phyloP scores from a whole-genome alignment of 2,113 vertebrate genomes.

The Hippocampus abdominalis region DNA sequence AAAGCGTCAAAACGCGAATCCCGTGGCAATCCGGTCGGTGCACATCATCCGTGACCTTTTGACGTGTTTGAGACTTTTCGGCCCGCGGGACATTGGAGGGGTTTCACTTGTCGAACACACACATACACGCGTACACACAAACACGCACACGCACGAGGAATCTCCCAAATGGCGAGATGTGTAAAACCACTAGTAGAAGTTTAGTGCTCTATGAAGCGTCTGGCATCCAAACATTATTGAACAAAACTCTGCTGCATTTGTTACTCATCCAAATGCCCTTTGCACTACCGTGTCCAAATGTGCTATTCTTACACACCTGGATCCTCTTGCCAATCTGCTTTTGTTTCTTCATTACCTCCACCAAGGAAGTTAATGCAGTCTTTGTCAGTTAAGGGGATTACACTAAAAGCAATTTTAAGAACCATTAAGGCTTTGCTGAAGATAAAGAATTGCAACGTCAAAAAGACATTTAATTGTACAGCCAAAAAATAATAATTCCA shows the following conservation, averaged over 20 bases:
- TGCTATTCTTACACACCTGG: constrained; percentile 30
- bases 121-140: constrained; percentile 56
- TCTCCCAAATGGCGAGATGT: constrained; percentile 63
- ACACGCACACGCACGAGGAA: constrained; percentile 46
- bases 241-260: constrained; percentile 31
- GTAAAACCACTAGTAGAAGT: constrained; percentile 49
- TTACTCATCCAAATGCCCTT: constrained; percentile 7
- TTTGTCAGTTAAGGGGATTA: background rate
- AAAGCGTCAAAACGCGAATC: constrained; percentile 41
- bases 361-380: background rate
- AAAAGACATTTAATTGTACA: background rate
- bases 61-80: constrained; percentile 56
- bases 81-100: constrained; percentile 55
- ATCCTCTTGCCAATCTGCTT: constrained; percentile 25
- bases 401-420: background rate
- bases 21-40: constrained; percentile 43
- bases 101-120: constrained; percentile 56
- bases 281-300: background rate
- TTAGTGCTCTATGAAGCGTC: constrained; percentile 56
- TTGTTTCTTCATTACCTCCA: background rate
- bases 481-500: background rate
- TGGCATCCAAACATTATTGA: constrained; percentile 41
- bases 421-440: background rate
- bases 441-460: background rate
- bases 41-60: constrained; percentile 51